Percentiles rank a stretch among this genome's conserved stretches.
These are phyloP conservation scores for Platichthys flesus DNA, from an alignment of 2,113 vertebrate genomes.

Conservation along the genomic window DNA sequence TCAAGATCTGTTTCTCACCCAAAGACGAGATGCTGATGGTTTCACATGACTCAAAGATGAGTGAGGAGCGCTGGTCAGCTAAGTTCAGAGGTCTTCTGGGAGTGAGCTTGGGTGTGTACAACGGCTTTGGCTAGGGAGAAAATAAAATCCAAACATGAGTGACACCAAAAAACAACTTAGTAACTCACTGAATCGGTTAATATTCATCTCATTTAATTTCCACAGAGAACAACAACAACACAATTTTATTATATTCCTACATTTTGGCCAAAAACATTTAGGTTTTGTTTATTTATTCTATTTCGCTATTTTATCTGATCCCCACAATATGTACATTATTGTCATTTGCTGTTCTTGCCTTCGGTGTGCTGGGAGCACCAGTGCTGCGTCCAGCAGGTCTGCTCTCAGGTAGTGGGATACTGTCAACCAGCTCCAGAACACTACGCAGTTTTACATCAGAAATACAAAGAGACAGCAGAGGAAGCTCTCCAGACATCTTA, in stretches of 20 bases:
- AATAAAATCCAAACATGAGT: constrained; percentile 14
- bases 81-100: constrained; percentile 79
- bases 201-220: neutral
- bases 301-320: neutral
- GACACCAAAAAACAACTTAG: neutral
- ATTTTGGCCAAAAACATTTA: neutral
- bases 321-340: neutral
- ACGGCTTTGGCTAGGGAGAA: constrained; percentile 79
- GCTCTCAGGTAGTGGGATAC: constrained; percentile 91
- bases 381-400: constrained; percentile 66
- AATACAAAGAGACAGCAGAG: constrained; percentile 90
- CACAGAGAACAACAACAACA: no score
- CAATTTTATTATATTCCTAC: neutral
- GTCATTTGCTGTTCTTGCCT: constrained; percentile 74
- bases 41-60: constrained; percentile 88
- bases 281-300: neutral
- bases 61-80: constrained; percentile 84
- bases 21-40: constrained; percentile 75
- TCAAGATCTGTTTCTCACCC: constrained; percentile 77
- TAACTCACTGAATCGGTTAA: neutral
- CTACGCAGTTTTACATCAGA: constrained; percentile 91
- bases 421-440: constrained; percentile 89
- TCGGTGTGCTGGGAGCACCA: constrained; percentile 67
- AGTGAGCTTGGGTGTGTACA: constrained; percentile 84
- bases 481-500: constrained; percentile 91